These are phyloP conservation scores for Cataglyphis cursor DNA, from an alignment of 2,888 invertebrate species.

Conservation along the genomic window DNA sequence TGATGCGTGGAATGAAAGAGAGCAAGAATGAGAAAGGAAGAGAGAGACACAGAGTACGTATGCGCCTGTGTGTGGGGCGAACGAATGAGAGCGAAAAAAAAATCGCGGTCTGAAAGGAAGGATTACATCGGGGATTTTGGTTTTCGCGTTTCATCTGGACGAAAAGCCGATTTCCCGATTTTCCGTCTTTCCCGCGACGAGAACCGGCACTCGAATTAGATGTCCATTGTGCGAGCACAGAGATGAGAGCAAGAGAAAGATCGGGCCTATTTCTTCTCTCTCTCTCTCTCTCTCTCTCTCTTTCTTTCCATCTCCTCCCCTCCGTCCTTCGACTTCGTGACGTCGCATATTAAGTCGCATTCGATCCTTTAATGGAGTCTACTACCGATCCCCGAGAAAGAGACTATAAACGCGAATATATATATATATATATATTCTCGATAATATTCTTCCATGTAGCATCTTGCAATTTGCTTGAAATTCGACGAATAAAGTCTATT, in stretches of 20 bases:
- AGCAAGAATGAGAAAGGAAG: conserved; percentile 66
- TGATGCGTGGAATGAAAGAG: conserved; percentile 70
- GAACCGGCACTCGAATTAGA: conserved; percentile 82
- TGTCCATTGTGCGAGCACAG: conserved; percentile 80
- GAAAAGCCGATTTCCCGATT: conserved; percentile 87
- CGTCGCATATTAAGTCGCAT: conserved; percentile 83
- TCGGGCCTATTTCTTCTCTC: conserved; percentile 10
- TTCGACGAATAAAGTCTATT: neutral
- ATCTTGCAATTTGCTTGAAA: conserved; percentile 60
- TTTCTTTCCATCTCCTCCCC: neutral
- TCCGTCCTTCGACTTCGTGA: conserved; percentile 79
- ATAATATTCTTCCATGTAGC: conserved; percentile 64
- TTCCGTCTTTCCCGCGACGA: conserved; percentile 78
- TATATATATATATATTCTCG: conserved; percentile 67
- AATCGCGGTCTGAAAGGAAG: conserved; percentile 83
- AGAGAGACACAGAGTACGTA: neutral
- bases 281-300: neutral
- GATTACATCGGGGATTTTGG: conserved; percentile 87
- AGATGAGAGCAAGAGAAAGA: conserved; percentile 61
- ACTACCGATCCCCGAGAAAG: conserved; percentile 62
- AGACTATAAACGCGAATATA: conserved; percentile 65
- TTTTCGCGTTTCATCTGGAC: conserved; percentile 84
- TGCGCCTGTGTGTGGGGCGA: conserved; percentile 49
- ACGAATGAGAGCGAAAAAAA: conserved; percentile 69
- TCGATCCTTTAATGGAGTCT: conserved; percentile 81